Evolutionary conservation across 2,888 invertebrate genomes (phyloP), one percentile per base, ranked within the genome.

Genomic region (Scaptomyza polygonia): DNA sequence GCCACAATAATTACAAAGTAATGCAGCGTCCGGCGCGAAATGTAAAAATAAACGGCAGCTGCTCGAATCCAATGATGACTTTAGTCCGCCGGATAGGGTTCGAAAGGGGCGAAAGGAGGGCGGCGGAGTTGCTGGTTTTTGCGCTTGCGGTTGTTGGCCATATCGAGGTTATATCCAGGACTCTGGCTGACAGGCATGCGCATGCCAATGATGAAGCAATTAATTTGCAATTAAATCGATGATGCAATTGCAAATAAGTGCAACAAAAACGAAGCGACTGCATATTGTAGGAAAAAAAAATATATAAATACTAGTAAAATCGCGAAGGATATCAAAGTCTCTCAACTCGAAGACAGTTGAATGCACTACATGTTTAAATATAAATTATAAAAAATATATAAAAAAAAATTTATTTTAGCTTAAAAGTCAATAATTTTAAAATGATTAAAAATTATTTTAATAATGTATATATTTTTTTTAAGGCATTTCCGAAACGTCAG

Each of bases 211-310:
- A 89, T 89, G 86, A 87, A 89, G 89, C 89, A 87, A 88, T 89
- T 89, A 89, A 88, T 89, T 89, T 89, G 82, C 88, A 89, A 89
- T 89, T 89, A 89, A 88, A 88, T 88, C 86, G 88, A 86, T 81
- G 83, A 89, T 86, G 86, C 88, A 88, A 88, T 88, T 88, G 83
- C 83, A 84, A 88, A 79, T 80, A 85, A 77, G 84, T 73, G 73
- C 80, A 72, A 65, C 56, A 52, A 69, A 77, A 74, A 79, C 69
- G 65, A 72, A 79, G 61, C 72, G 59, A 65, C 51, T 67, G 64
- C 53, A 79, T 72, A 67, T 49, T 63, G 68, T 66, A 14, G 34
- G 32, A n/a, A 69, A 69, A 64, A 72, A 73, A 52, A 9, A n/a
- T 3, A 34, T 34, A 34, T 1, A 34, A 3, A 32, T 4, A 12